Evolutionary conservation across 2,888 invertebrate genomes (phyloP).

Genomic region (Aleiodes testaceus): DNA sequence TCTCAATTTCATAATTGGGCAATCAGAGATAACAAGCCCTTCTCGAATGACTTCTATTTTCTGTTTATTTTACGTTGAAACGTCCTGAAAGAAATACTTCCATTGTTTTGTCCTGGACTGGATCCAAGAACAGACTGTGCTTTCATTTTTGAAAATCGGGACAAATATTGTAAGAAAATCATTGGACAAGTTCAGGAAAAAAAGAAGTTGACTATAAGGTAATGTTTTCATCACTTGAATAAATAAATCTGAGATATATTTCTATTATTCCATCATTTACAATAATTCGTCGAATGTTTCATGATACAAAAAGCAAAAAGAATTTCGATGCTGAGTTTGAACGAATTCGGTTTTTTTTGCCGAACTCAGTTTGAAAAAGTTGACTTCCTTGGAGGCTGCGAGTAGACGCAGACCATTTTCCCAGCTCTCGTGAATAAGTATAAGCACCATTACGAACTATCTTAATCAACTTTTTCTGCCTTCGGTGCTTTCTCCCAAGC

Average conservation of each 20-base stretch:
- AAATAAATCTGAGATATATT: conserved; percentile 31
- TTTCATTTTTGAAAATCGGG: conserved; percentile 1
- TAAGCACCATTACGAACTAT: conserved; percentile 4
- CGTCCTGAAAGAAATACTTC: background rate
- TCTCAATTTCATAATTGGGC: background rate
- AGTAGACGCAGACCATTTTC: too few relatives aligned
- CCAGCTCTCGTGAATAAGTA: too few relatives aligned
- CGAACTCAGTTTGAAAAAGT: too few relatives aligned
- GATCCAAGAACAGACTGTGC: background rate
- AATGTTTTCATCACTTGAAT: conserved; percentile 25
- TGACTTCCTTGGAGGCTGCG: too few relatives aligned
- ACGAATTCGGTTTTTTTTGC: too few relatives aligned
- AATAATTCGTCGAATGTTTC: background rate
- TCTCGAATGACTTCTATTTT: conserved; percentile 29
- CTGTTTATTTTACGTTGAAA: conserved; percentile 22
- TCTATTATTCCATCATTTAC: background rate
- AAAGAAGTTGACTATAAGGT: conserved; percentile 18
- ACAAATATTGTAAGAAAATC: background rate
- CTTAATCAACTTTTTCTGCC: conserved; percentile 56
- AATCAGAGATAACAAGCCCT: background rate
- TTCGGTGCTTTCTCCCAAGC: conserved; percentile 59
- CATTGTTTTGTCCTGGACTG: background rate
- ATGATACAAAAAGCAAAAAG: background rate
- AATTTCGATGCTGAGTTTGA: too few relatives aligned
- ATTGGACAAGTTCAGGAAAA: conserved; percentile 11